Conservation (phyloP, 1,140 invertebrate genomes). For the Oreohelix idahoensis region DNA sequence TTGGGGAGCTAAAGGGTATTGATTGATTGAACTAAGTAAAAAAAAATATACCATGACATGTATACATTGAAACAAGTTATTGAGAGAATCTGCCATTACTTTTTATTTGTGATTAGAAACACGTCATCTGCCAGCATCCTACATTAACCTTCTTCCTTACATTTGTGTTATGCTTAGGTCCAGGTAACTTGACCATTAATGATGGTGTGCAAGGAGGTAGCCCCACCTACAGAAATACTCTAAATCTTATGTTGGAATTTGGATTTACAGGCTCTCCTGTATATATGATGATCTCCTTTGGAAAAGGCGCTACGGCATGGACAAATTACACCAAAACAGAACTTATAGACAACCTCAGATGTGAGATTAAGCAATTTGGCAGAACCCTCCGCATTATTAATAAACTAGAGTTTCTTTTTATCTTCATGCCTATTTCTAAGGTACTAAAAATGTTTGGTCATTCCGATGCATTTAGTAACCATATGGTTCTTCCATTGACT, state of each 20-base stretch:
- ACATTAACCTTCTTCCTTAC: too few species aligned
- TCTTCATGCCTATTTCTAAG: constrained; percentile 61
- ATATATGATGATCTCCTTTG: constrained; percentile 65
- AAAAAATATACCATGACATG: too few species aligned
- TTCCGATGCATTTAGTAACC: constrained; percentile 61
- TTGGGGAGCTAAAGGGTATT: too few species aligned
- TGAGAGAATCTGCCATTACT: too few species aligned
- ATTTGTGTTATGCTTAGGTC: not conserved
- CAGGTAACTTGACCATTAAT: constrained; percentile 56
- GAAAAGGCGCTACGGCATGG: constrained; percentile 60
- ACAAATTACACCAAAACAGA: constrained; percentile 62
- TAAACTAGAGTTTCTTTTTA: constrained; percentile 58
- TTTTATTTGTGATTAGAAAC: too few species aligned
- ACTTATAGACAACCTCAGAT: constrained; percentile 47
- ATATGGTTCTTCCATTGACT: constrained; percentile 64
- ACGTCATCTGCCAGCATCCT: not conserved
- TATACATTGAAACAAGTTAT: too few species aligned
- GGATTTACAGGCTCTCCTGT: constrained; percentile 56
- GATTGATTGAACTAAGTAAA: too few species aligned
- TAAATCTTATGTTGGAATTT: constrained; percentile 57
- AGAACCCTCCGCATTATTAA: constrained; percentile 55
- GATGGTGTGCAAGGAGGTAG: constrained; percentile 65
- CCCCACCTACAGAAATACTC: constrained; percentile 60
- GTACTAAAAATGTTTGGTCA: constrained; percentile 59
- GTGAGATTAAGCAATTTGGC: constrained; percentile 60